Conservation (phyloP, 2,888 invertebrate genomes). For the Nemapogon koenigi region DNA sequence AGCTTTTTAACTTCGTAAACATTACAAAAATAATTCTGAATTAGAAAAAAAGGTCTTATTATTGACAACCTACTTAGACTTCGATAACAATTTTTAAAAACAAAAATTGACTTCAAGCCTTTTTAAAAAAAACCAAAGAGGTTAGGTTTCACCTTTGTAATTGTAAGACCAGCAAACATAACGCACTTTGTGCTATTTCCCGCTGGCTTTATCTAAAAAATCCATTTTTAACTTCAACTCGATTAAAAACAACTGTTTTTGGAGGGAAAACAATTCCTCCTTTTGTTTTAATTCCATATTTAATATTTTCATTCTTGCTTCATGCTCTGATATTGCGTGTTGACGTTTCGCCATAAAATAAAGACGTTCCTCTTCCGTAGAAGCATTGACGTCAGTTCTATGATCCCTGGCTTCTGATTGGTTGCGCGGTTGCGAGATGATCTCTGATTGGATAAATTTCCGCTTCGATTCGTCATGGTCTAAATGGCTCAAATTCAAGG, state of each 20-base stretch:
- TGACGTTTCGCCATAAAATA: constrained; percentile 54
- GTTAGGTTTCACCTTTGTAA: too few relatives aligned
- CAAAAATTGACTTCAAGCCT: too few relatives aligned
- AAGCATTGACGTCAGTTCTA: constrained; percentile 30
- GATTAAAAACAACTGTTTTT: constrained; percentile 55
- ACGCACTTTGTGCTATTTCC: too few relatives aligned
- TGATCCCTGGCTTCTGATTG: not conserved
- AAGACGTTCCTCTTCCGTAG: constrained; percentile 45
- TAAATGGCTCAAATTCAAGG: constrained; percentile 49
- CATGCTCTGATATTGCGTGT: constrained; percentile 58
- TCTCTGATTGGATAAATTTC: constrained; percentile 12
- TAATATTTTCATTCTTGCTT: constrained; percentile 57
- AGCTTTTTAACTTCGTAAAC: too few relatives aligned
- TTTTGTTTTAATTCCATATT: constrained; percentile 56
- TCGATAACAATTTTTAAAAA: too few relatives aligned
- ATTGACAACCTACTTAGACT: too few relatives aligned
- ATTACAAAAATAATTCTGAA: too few relatives aligned
- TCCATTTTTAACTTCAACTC: constrained; percentile 59
- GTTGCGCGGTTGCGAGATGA: not conserved
- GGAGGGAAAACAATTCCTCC: constrained; percentile 56
- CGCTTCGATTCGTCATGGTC: constrained; percentile 37
- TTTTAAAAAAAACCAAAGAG: too few relatives aligned
- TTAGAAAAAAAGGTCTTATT: too few relatives aligned
- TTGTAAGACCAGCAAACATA: too few relatives aligned
- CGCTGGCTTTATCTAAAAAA: constrained; percentile 55